Percentiles rank a stretch among this genome's conserved stretches.
phyloP scores from a whole-genome alignment of 1,140 invertebrate genomes.

The Potamilus streckersoni region DNA sequence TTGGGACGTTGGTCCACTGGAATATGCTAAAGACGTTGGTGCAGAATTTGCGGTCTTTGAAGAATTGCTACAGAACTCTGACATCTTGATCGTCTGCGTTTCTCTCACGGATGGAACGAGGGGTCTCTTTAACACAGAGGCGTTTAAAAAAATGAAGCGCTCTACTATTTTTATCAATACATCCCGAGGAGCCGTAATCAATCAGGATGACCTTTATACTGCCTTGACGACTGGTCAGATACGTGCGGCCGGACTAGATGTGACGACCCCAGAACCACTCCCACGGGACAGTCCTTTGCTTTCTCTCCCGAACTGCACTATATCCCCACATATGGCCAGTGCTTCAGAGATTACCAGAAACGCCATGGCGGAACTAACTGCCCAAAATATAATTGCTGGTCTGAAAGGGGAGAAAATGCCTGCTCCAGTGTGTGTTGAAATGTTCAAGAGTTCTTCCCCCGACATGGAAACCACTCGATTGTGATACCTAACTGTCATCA shows the following conservation, averaged over 20 bases:
- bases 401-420: constrained; percentile 76
- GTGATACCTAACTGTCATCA: too few relatives aligned
- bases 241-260: constrained; percentile 90
- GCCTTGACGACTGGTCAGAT: constrained; percentile 73
- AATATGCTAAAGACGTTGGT: constrained; percentile 73
- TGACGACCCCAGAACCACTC: constrained; percentile 92
- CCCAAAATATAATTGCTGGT: constrained; percentile 86
- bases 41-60: constrained; percentile 76
- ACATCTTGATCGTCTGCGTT: constrained; percentile 64
- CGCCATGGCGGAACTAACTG: constrained; percentile 87
- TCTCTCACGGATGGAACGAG: constrained; percentile 56
- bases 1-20: constrained; percentile 76
- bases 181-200: constrained; percentile 63
- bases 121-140: constrained; percentile 56
- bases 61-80: constrained; percentile 57
- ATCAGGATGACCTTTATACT: constrained; percentile 61
- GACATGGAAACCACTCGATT: too few relatives aligned
- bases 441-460: too few relatives aligned
- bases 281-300: constrained; percentile 83
- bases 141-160: constrained; percentile 64
- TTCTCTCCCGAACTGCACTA: constrained; percentile 83
- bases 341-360: constrained; percentile 83
- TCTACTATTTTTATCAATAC: constrained; percentile 64
- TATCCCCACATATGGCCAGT: constrained; percentile 94
- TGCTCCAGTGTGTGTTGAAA: constrained; percentile 68